These are phyloP conservation scores for Celastrina argiolus DNA, from an alignment of 2,888 invertebrate genomes.

Conservation along the genomic window DNA sequence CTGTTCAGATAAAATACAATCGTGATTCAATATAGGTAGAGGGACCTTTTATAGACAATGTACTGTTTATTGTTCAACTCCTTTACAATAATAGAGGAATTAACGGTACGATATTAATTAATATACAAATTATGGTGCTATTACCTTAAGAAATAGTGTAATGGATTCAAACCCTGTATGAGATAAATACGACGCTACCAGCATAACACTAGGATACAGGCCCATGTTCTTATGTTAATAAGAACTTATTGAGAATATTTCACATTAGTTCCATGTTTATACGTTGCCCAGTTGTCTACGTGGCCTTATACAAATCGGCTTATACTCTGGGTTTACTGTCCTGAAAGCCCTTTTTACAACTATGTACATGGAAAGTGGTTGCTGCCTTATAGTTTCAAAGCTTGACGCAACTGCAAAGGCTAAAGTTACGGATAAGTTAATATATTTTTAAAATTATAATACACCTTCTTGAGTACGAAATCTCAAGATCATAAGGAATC, in stretches of 20 bases:
- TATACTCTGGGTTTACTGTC: neutral
- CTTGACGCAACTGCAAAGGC: no score
- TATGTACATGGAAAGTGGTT: neutral
- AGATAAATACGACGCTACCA: constrained; percentile 12
- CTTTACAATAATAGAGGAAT: neutral
- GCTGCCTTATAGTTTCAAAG: neutral
- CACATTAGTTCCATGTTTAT: constrained; percentile 15
- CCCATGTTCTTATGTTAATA: constrained; percentile 15
- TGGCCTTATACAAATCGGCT: neutral
- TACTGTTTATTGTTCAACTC: neutral
- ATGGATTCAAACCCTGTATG: constrained; percentile 15
- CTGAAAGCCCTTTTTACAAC: neutral
- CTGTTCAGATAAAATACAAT: neutral
- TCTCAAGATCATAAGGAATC: no score
- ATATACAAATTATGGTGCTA: neutral
- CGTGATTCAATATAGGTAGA: neutral
- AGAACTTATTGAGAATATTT: constrained; percentile 17
- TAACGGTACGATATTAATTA: neutral
- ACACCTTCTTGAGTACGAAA: no score
- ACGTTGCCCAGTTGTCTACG: neutral
- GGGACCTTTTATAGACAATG: neutral
- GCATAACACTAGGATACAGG: constrained; percentile 15
- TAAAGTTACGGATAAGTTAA: no score
- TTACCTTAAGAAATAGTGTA: constrained; percentile 9
- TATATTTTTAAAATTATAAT: no score